Evolutionary conservation across 2,888 invertebrate genomes (phyloP), one percentile per base, ranked within the genome.

Genomic region (Calephelis perditalis): DNA sequence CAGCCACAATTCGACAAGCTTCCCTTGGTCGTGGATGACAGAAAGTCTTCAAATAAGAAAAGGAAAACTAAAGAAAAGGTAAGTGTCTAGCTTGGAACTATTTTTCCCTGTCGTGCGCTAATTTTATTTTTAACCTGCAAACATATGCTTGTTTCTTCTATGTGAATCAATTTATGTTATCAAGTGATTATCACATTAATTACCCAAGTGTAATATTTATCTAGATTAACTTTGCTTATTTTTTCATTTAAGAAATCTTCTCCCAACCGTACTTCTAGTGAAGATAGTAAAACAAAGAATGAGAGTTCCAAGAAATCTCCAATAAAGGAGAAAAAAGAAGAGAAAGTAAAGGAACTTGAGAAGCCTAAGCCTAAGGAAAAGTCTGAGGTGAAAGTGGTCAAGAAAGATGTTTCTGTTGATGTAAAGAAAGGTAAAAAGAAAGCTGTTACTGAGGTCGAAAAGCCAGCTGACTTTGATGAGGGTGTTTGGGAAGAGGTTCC

Each of bases 1-100:
- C 95, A 95, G 85, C 96, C 96, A 76, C 94, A 95, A 76, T 95
- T 95, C 81, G 94, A 94, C 76, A 94, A 95, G 83, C 88, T 95
- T 66, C 92, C 93, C 52, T 82, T 92, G 69, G 84, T 90, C 68
- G 74, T 92, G 69, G 94, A 94, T 78, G 94, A 95, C 74, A 92
- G 92, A 79, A 95, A 94, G 86, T 92, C 92, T 67, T 90, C 92
- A 72, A 92, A 84, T 73, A 94, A 94, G 84, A 95, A 94, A 81
- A 91, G 92, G 72, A 94, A 94, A 92, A 91, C 86, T 71, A 94
- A 94, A 84, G 94, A 94, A 78, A 95, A 94, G 93, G 94, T 94
- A 78, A 84, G 64, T 60, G 12, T 47, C 10, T 37, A 58, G 12
- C 44, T 47, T 56, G 58, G 47, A 56, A 56, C 45, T 55, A 46